Evolutionary conservation across 2,797 vertebrate species (phyloP), one percentile per base, ranked within the genome.

Genomic region (Ficedula albicollis): DNA sequence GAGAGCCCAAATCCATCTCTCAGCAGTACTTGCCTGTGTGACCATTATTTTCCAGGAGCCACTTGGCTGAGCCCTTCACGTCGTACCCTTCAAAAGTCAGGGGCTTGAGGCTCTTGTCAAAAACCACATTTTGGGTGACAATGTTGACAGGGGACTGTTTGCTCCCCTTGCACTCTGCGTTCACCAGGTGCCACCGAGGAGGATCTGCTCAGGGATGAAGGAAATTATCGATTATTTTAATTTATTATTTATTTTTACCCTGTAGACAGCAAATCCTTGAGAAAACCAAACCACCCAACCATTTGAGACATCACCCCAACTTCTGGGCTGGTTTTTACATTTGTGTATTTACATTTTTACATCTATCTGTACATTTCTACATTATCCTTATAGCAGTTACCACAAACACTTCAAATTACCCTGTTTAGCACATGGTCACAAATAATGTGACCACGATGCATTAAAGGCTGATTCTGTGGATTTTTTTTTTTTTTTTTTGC

Each of bases 61-160:
- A 95, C 52, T 94, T 94, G 0, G 17, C 32, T 25, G 88, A 7
- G 44, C 96, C 84, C 11, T 98, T 98, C 63, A n/a, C 21, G 38
- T 98, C 84, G 6, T 99, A 99, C 20, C 98, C 98, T 7, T 49
- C 79, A 67, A 99, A 99, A 15, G 41, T 22, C 72, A 99, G 96
- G 2, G 93, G 93, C 13, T 82, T 95, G 55, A 99, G 98, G 2
- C 20, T 89, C 10, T 46, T 25, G 17, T 99, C 84, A 20, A 74
- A 54, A 29, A 89, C 0, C 2, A 98, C 97, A 73, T 98, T 97
- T 59, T 74, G 96, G 85, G 98, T 99, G 94, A 98, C 91, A 1
- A 99, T 98, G 95, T 99, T 98, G 94, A 99, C 98, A 26, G 99
- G 99, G 3, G 99, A 99, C 96, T 99, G 99, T 0, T 3, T 27